Evolutionary conservation across 2,797 vertebrate species (phyloP).

Genomic region (Pseudomugil tenellus): DNA sequence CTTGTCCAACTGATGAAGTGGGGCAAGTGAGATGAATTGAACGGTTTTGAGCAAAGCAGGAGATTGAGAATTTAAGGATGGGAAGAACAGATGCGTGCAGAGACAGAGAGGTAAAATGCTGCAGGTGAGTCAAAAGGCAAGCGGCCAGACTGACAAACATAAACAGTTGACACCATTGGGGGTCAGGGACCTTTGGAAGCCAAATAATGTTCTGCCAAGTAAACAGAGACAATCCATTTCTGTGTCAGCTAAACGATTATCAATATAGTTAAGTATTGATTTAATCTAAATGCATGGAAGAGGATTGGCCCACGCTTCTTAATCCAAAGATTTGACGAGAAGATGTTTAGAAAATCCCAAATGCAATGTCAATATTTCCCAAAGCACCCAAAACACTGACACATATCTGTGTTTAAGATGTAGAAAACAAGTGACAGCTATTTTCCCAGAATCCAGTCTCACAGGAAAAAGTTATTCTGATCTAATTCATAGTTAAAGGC

Average conservation of each 20-base stretch:
- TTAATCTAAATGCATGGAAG: slow-evolving; percentile 36
- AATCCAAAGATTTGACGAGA: slow-evolving; percentile 52
- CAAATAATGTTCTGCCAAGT: slow-evolving; percentile 63
- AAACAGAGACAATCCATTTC: slow-evolving; percentile 58
- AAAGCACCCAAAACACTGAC: slow-evolving; percentile 8
- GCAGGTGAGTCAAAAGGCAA: slow-evolving; percentile 74
- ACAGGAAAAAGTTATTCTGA: neutral
- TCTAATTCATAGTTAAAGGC: neutral
- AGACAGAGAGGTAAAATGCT: slow-evolving; percentile 76
- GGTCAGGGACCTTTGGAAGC: slow-evolving; percentile 25
- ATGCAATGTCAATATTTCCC: slow-evolving; percentile 29
- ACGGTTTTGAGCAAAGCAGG: slow-evolving; percentile 59
- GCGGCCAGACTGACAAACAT: slow-evolving; percentile 66
- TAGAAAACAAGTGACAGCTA: neutral
- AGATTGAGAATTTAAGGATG: slow-evolving; percentile 34
- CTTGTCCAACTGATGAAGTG: slow-evolving; percentile 89
- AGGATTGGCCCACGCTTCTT: slow-evolving; percentile 60
- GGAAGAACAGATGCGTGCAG: slow-evolving; percentile 57
- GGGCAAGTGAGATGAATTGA: slow-evolving; percentile 62
- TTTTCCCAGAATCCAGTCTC: neutral
- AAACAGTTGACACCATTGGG: slow-evolving; percentile 50
- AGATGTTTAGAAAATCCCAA: slow-evolving; percentile 40
- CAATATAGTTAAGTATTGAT: slow-evolving; percentile 59
- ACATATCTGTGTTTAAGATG: slow-evolving; percentile 14
- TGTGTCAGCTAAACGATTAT: slow-evolving; percentile 50